Evolutionary conservation across 2,888 invertebrate species (phyloP), one percentile per base, ranked within the genome.

Genomic region (Sycophila texana): DNA sequence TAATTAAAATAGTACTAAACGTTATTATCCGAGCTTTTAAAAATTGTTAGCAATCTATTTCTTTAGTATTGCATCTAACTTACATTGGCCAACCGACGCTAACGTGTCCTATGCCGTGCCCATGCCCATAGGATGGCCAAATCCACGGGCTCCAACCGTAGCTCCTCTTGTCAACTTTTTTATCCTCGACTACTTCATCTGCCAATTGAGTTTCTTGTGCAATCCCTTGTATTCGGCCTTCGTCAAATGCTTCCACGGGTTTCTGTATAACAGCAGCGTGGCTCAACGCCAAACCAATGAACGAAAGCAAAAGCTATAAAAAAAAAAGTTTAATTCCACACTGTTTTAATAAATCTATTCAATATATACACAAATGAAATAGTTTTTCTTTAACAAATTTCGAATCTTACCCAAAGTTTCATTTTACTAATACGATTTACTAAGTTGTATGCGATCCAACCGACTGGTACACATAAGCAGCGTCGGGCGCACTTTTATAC

Each of bases 321-420:
- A n/a, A n/a, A n/a, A 49, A 39, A 73, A 12, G 26, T n/a, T 39
- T 13, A 12, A 49, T 57, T n/a, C 7, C 7, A 18, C 14, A 47
- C 26, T 5, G 10, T 39, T 39, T 39, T 39, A 39, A 39, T 39
- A 39, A 39, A 39, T 10, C 39, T 39, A 39, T 39, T 39, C 4
- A 16, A 22, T 26, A 26, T n/a, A n/a, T n/a, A 26, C 26, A n/a
- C 26, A 26, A 26, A 26, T 26, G 1, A 2, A 5, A 16, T 22
- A 14, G 7, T 49, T 53, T 63, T 30, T 57, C 20, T 51, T 30
- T 16, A 14, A 18, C 39, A 20, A 5, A 18, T 16, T 16, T 1
- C 7, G 3, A 13, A 22, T 30, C 82, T 82, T 81, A 82, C 82
- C 82, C 80, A 57, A 4, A 78, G 61, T 66, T 81, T 82, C 80